Base-by-base conservation (phyloP, 2,113 vertebrate genomes). In the Stercorarius parasiticus region DNA sequence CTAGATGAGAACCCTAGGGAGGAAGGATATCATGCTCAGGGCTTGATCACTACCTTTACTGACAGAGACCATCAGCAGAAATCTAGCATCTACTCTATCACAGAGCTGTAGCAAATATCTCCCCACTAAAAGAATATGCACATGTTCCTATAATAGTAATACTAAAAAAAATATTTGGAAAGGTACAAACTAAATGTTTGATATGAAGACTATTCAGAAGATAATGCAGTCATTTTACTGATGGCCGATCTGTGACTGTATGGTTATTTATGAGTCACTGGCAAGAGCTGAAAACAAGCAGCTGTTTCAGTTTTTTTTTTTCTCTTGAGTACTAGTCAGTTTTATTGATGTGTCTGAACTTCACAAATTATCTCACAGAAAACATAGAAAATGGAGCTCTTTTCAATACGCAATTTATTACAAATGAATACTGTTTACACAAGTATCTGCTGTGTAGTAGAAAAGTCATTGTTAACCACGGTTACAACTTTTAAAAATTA, bases 291-390 rank as follows among this genome's bases (percentile, higher is more conserved):
- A 97, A 97, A 97, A 91, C 47, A 95, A 93, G 58, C 53, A 97
- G 71, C 53, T 94, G 53, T 90, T 94, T 94, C 49, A 84, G 16
- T 20, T 72, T 74, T 74, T 50, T 38, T 38, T 64, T 40, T 29
- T 11, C 95, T 85, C 67, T 87, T 88, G 67, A 42, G 22, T 86
- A 88, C 72, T 32, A 65, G 50, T 93, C 87, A 95, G 56, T 96
- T 96, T 97, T 97, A 91, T 80, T 95, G 77, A 90, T 93, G 74
- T 56, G 15, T 81, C 83, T 90, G 83, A 97, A 88, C 67, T 80
- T 64, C 10, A 94, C 83, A n/a, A 70, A 90, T 62, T 83, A 38
- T 85, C 85, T 96, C 64, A 65, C 23, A 97, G 47, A 92, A 6
- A 95, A 29, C 22, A 90, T 30, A 84, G 53, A 71, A 97, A 96